Evolutionary conservation across 1,140 invertebrate species (phyloP).

Genomic region (Scaptodrosophila lebanonensis): DNA sequence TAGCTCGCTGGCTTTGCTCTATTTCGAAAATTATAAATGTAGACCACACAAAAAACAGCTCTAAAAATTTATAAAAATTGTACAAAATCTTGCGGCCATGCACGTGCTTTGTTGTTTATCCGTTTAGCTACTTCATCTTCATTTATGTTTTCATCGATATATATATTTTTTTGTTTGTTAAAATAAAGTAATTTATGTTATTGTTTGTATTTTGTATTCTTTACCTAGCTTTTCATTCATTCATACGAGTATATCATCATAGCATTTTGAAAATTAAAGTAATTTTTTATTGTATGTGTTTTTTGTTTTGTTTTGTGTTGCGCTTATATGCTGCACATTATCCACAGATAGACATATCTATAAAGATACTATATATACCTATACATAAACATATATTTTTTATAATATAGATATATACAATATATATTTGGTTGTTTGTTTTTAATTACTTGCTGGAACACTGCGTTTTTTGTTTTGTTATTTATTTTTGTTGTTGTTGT

Average conservation of each 20-base stretch:
- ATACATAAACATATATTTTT: slow-evolving; percentile 3
- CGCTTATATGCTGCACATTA: slow-evolving; percentile 33
- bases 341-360: slow-evolving; percentile 19
- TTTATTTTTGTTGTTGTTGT: neutral
- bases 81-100: slow-evolving; percentile 44
- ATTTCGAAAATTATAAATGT: slow-evolving; percentile 28
- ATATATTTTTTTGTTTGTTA: slow-evolving; percentile 13
- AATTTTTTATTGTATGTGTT: slow-evolving; percentile 47
- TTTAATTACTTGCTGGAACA: slow-evolving; percentile 16
- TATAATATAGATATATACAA: slow-evolving; percentile 9
- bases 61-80: slow-evolving; percentile 67
- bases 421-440: slow-evolving; percentile 34
- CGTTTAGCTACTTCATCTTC: slow-evolving; percentile 16
- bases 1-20: slow-evolving; percentile 36
- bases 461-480: neutral
- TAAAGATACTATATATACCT: slow-evolving; percentile 9
- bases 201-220: slow-evolving; percentile 52
- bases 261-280: slow-evolving; percentile 68
- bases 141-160: slow-evolving; percentile 4
- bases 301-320: slow-evolving; percentile 68
- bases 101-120: slow-evolving; percentile 8
- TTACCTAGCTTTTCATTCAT: slow-evolving; percentile 18
- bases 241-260: slow-evolving; percentile 27
- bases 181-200: slow-evolving; percentile 70
- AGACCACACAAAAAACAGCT: slow-evolving; percentile 54